Conservation (phyloP, 2,888 invertebrate genomes). For the Pyrrhia umbra region DNA sequence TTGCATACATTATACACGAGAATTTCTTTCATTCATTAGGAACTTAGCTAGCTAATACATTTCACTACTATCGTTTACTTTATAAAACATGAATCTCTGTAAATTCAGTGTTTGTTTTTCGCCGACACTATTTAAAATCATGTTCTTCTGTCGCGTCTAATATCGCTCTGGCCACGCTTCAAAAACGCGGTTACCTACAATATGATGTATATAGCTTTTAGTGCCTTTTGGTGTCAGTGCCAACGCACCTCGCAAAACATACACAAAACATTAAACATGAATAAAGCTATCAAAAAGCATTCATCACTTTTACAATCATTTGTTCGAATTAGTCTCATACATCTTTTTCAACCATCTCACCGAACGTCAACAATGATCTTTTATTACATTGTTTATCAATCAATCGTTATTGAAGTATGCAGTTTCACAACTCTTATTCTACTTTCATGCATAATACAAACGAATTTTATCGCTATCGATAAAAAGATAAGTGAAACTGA, state of each 20-base stretch:
- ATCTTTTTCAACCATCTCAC: slow-evolving; percentile 30
- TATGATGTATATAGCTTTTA: not conserved
- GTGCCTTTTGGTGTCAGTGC: not conserved
- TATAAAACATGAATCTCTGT: too few species aligned
- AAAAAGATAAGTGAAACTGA: slow-evolving; percentile 45
- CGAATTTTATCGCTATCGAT: slow-evolving; percentile 20
- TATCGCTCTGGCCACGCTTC: too few species aligned
- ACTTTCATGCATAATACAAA: slow-evolving; percentile 24
- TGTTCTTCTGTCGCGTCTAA: too few species aligned
- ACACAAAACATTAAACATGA: slow-evolving; percentile 12
- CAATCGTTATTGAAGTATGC: slow-evolving; percentile 19
- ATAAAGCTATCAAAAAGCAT: slow-evolving; percentile 33
- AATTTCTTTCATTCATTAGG: slow-evolving; percentile 47
- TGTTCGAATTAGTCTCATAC: slow-evolving; percentile 26
- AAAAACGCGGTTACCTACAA: too few species aligned
- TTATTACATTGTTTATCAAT: slow-evolving; percentile 31
- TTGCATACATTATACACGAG: slow-evolving; percentile 35
- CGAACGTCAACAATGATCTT: slow-evolving; percentile 30
- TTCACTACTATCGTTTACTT: too few species aligned
- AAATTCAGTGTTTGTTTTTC: too few species aligned
- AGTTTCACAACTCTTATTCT: slow-evolving; percentile 21
- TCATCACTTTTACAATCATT: slow-evolving; percentile 16
- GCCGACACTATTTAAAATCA: too few species aligned
- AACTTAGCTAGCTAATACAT: too few species aligned
- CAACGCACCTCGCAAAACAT: not conserved